Evolutionary conservation across 2,888 invertebrate species (phyloP), one percentile per base, ranked within the genome.

Genomic region (Spisula solida): DNA sequence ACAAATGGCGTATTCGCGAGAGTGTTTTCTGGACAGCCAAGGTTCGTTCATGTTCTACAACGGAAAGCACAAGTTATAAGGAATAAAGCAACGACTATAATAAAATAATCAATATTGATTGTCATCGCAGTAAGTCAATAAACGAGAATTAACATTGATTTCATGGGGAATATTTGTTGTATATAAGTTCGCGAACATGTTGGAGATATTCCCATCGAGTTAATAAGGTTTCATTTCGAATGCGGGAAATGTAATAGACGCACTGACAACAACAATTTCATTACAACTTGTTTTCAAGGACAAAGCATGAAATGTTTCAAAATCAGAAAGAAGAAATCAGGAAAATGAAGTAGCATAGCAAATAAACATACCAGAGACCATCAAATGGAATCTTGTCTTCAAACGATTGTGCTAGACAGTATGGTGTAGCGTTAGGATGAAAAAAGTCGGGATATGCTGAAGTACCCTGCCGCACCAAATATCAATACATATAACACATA

Each of bases 21-120:
- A 34, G 48, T 87, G 31, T 92, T 93, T 85, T 92, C 91, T 16
- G 95, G 92, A 88, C 96, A 96, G 1, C 96, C 96, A 29, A 12
- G 96, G 96, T 87, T 96, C 96, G 93, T 96, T 96, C 96, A 96
- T 96, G 90, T 96, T 96, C 96, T 96, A 90, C 1, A 91, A n/a
- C n/a, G n/a, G n/a, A n/a, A n/a, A 84, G 16, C 14, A 78, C 34
- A 78, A 31, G 41, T 25, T 34, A 78, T 31, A 31, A 31, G n/a
- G 41, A 78, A 20, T n/a, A 8, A 6, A 60, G n/a, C 0, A 60
- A 14, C 60, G 20, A 18, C 6, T 8, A n/a, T n/a, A 25, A 51
- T 41, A 5, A 41, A 41, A 41, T 8, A 41, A 41, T n/a, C n/a
- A 41, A 41, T 8, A 41, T 2, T 41, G 1, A 51, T 12, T 51